Conservation (phyloP, 1,140 invertebrate genomes). For the Eurosta solidaginis region DNA sequence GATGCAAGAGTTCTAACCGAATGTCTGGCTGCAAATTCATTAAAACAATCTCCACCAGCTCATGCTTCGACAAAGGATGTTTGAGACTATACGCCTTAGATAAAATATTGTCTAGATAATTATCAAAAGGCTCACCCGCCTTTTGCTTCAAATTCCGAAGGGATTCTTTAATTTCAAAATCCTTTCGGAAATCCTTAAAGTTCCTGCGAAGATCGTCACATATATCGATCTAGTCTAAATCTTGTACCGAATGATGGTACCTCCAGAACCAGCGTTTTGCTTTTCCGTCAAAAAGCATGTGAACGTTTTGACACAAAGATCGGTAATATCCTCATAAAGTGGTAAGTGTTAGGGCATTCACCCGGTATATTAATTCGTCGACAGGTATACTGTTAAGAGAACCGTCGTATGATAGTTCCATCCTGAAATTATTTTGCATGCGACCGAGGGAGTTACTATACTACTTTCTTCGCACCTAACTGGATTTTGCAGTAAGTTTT, state of each 20-base stretch:
- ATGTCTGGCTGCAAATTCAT: too few species aligned
- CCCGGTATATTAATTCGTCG: not conserved
- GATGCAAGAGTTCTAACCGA: not conserved
- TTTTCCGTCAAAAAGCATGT: too few species aligned
- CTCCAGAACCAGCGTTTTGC: not conserved
- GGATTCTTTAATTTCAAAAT: too few species aligned
- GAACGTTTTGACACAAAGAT: not conserved
- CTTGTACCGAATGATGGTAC: not conserved
- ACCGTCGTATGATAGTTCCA: not conserved
- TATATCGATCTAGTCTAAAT: not conserved
- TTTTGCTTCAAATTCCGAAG: not conserved
- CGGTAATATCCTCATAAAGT: too few species aligned
- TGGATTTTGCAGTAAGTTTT: too few species aligned
- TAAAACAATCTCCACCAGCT: too few species aligned
- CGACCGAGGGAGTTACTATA: too few species aligned
- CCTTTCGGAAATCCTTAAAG: not conserved
- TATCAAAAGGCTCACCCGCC: not conserved
- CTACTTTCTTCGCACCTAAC: too few species aligned
- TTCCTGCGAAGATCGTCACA: not conserved
- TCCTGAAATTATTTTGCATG: too few species aligned
- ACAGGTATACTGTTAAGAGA: not conserved
- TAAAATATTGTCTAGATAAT: not conserved
- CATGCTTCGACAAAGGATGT: not conserved
- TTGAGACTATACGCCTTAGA: not conserved
- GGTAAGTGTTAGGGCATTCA: too few species aligned